A percentile compares a stretch with the other conserved stretches of the same genome.
Evolutionary conservation across 2,888 invertebrate genomes (phyloP).

Genomic region (Lasioglossum figueresi): DNA sequence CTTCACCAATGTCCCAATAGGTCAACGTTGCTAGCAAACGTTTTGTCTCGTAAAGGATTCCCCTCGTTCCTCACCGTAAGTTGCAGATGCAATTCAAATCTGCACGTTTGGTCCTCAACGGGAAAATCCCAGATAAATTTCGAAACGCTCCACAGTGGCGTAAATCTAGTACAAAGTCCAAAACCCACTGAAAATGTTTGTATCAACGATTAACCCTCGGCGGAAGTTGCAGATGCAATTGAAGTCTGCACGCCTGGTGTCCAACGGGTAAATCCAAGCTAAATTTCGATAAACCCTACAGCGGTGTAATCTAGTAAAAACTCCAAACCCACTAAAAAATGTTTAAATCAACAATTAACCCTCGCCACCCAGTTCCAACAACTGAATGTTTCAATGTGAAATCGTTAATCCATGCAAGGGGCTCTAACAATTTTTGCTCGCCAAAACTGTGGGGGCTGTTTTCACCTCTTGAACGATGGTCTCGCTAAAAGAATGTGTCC

Average conservation of each 20-base stretch:
- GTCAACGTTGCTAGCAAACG: background rate
- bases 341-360: too few relatives aligned
- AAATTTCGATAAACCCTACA: background rate
- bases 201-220: background rate
- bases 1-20: background rate
- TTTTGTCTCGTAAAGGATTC: slow-evolving; percentile 1
- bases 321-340: background rate
- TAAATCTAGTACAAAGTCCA: background rate
- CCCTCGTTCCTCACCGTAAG: background rate
- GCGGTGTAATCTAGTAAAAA: background rate
- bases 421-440: too few relatives aligned
- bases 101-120: background rate
- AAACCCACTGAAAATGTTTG: background rate
- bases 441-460: background rate
- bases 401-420: too few relatives aligned
- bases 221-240: background rate
- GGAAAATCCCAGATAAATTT: background rate
- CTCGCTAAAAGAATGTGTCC: background rate
- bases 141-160: background rate
- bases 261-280: background rate
- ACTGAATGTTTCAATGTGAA: too few relatives aligned
- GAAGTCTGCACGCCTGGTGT: background rate
- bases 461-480: background rate
- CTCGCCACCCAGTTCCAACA: too few relatives aligned
- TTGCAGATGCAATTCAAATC: background rate